A percentile compares a stretch with the other conserved stretches of the same genome.
Evolutionary conservation across 1,140 invertebrate species (phyloP).

Genomic region (Pseudachorutes palmiensis): DNA sequence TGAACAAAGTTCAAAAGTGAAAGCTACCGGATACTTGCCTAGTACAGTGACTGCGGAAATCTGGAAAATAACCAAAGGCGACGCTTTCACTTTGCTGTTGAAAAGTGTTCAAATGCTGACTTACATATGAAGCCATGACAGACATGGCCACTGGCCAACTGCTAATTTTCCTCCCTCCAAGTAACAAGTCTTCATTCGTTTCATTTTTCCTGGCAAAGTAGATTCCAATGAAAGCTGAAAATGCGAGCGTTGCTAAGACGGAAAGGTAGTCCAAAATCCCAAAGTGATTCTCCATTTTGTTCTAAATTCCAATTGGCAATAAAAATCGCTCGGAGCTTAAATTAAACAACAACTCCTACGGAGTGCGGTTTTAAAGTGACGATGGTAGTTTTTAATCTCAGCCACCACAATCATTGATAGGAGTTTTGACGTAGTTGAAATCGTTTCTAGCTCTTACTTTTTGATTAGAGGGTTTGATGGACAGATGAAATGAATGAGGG

Average conservation of each 20-base stretch:
- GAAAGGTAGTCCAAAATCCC: neutral
- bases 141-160: constrained; percentile 3
- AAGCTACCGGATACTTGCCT: neutral
- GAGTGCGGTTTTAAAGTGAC: too few species aligned
- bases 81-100: neutral
- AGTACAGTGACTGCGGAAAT: neutral
- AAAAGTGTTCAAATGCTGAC: neutral
- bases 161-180: neutral
- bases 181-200: neutral
- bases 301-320: too few species aligned
- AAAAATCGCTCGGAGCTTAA: too few species aligned
- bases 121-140: neutral
- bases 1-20: neutral
- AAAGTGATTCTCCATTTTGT: constrained; percentile 1
- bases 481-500: too few species aligned
- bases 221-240: neutral
- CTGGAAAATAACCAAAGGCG: neutral
- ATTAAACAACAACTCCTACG: too few species aligned
- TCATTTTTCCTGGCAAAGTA: neutral
- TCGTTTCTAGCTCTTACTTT: too few species aligned
- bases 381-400: too few species aligned
- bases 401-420: too few species aligned
- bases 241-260: neutral
- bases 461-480: too few species aligned
- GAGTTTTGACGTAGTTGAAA: too few species aligned